phyloP scores from a whole-genome alignment of 2,888 invertebrate genomes.

The Andrena haemorrhoa region DNA sequence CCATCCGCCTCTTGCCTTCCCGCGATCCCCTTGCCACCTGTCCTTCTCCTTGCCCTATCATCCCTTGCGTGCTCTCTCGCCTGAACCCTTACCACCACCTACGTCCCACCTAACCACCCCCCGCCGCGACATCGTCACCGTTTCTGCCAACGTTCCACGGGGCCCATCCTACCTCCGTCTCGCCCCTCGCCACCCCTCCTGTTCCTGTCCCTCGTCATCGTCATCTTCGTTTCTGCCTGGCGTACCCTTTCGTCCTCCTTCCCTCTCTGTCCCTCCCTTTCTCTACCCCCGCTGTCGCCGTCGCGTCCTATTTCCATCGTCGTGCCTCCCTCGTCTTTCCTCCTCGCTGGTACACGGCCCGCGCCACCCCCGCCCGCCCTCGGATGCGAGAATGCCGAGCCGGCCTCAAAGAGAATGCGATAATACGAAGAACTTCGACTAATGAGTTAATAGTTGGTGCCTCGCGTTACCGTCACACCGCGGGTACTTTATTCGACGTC shows the following conservation, averaged over 20 bases:
- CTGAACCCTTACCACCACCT: slow-evolving; percentile 68
- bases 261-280: slow-evolving; percentile 33
- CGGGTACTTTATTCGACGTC: slow-evolving; percentile 76
- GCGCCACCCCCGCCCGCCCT: slow-evolving; percentile 27
- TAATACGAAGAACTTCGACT: slow-evolving; percentile 81
- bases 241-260: slow-evolving; percentile 46
- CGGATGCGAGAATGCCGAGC: slow-evolving; percentile 69
- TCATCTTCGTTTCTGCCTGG: slow-evolving; percentile 57
- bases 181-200: slow-evolving; percentile 3
- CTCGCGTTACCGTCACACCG: slow-evolving; percentile 72
- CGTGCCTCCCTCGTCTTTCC: not conserved
- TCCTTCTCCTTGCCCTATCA: slow-evolving; percentile 60
- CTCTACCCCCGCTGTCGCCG: slow-evolving; percentile 34
- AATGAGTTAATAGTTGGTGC: slow-evolving; percentile 83
- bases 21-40: slow-evolving; percentile 39
- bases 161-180: slow-evolving; percentile 16
- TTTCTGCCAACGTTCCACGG: slow-evolving; percentile 63
- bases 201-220: slow-evolving; percentile 52
- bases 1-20: slow-evolving; percentile 59
- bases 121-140: slow-evolving; percentile 62
- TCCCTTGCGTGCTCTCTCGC: slow-evolving; percentile 60
- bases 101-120: slow-evolving; percentile 58
- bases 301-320: slow-evolving; percentile 58
- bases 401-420: slow-evolving; percentile 83
- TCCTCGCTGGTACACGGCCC: slow-evolving; percentile 15